Evolutionary conservation across 2,113 vertebrate species (phyloP).

Genomic region (Platysternon megacephalum): DNA sequence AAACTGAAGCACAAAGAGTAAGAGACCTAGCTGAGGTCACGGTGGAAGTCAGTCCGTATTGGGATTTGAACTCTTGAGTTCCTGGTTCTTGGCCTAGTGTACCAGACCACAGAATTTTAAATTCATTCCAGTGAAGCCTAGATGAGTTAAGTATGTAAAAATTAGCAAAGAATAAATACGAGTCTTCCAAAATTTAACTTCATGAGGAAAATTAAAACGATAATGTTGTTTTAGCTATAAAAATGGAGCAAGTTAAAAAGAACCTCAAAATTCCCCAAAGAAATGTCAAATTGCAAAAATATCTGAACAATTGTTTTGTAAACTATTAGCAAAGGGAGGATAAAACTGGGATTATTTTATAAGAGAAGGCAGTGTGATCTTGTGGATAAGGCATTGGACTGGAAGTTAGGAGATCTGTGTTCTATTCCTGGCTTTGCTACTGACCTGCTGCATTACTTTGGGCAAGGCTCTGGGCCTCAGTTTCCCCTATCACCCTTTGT

Average conservation of each 20-base stretch:
- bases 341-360: too few relatives aligned
- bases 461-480: neutral
- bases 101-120: neutral
- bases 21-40: neutral
- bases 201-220: neutral
- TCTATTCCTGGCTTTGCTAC: neutral
- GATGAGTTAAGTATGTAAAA: neutral
- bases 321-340: too few relatives aligned
- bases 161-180: neutral
- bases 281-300: neutral
- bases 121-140: neutral
- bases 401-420: neutral
- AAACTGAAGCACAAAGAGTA: neutral
- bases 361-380: neutral
- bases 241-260: neutral
- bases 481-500: neutral
- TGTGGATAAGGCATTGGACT: neutral
- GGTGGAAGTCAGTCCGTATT: too few relatives aligned
- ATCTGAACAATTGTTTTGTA: neutral
- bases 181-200: neutral
- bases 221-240: neutral
- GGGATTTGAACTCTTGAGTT: too few relatives aligned
- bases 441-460: neutral
- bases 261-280: neutral
- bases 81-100: too few relatives aligned